Percentiles rank a stretch among this genome's conserved stretches.
phyloP scores from a whole-genome alignment of 2,113 vertebrate species.

The Tilapia sparmanii region DNA sequence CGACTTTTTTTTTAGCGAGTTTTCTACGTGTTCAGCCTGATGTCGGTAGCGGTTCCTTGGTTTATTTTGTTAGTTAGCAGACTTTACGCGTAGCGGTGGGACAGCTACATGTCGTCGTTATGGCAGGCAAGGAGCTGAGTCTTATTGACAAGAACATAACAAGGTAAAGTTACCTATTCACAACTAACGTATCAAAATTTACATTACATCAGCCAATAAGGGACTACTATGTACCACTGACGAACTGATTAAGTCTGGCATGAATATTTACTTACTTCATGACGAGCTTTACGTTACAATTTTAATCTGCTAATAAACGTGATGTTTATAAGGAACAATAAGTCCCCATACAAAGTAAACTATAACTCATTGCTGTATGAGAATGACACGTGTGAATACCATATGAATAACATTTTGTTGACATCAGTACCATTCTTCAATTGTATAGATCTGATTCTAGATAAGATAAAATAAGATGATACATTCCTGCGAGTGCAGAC shows the following conservation, averaged over 20 bases:
- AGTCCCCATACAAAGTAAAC: background rate
- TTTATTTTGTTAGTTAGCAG: background rate
- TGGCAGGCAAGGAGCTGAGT: constrained; percentile 70
- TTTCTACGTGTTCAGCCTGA: background rate
- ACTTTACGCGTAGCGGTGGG: background rate
- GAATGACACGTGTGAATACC: background rate
- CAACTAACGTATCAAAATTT: background rate
- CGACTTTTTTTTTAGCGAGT: background rate
- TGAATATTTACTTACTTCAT: background rate
- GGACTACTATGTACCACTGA: background rate
- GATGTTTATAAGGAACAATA: background rate
- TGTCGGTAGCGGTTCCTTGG: background rate
- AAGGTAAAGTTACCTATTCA: constrained; percentile 56
- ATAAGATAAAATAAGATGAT: background rate
- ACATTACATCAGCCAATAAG: background rate
- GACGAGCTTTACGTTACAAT: background rate
- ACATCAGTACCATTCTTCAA: background rate
- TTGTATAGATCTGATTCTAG: background rate
- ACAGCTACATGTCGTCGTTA: background rate
- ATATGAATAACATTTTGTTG: background rate
- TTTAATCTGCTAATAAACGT: background rate
- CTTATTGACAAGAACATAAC: constrained; percentile 72
- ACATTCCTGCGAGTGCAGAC: background rate
- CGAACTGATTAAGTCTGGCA: background rate
- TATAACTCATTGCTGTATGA: background rate